These are phyloP conservation scores for Triplophysa tibetana DNA, from an alignment of 2,113 vertebrate species.

Conservation along the genomic window DNA sequence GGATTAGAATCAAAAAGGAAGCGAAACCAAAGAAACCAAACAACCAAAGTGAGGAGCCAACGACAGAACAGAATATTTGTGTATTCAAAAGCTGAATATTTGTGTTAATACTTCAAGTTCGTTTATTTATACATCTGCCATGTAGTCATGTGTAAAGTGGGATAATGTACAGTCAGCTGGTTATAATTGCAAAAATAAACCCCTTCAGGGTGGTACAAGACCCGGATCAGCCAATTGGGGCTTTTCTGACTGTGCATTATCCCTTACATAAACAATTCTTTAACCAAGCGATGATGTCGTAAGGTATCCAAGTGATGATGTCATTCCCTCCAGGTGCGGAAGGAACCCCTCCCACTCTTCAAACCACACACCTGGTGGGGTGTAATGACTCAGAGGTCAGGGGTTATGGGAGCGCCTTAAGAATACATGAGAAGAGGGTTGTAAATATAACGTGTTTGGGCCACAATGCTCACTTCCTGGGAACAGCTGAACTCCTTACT, in stretches of 20 bases:
- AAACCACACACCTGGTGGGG: conserved; percentile 40
- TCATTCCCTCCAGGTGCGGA: conserved; percentile 10
- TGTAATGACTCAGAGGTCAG: conserved; percentile 21
- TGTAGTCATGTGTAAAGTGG: not conserved
- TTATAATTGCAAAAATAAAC: not conserved
- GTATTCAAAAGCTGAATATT: not conserved
- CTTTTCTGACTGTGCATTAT: not conserved
- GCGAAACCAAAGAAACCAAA: conserved; percentile 17
- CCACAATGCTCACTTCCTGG: not conserved
- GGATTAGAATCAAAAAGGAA: not conserved
- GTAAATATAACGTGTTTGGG: not conserved
- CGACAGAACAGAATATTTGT: not conserved
- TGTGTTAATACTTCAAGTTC: no score
- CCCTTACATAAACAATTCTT: not conserved
- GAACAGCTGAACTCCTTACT: not conserved
- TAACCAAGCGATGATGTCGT: conserved; percentile 10
- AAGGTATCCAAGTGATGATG: not conserved
- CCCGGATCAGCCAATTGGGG: not conserved
- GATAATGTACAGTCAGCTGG: not conserved
- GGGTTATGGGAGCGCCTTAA: conserved; percentile 12
- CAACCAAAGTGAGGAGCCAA: conserved; percentile 19
- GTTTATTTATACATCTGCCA: not conserved
- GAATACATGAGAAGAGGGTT: not conserved
- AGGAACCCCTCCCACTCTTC: not conserved
- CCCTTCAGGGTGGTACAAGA: not conserved